phyloP scores from a whole-genome alignment of 64 coral and sea anemone genomes.

The Acropora yongei region DNA sequence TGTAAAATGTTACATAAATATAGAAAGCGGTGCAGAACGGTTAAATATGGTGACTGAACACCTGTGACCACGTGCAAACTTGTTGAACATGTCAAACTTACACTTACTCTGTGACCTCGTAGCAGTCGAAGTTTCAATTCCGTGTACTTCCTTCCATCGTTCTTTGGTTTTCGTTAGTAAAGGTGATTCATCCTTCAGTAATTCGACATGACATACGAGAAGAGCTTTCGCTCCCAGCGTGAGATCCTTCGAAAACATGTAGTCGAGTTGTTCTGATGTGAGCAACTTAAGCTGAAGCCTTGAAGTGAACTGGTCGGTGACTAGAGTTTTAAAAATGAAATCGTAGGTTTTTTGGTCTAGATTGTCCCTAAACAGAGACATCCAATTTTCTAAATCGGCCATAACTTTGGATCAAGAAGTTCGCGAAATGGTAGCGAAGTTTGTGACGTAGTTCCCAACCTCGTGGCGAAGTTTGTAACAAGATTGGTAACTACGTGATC shows the following conservation, averaged over 20 bases:
- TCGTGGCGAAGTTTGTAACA: neutral
- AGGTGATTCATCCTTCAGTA: neutral
- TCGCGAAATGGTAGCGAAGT: neutral
- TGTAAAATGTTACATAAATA: neutral
- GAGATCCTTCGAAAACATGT: neutral
- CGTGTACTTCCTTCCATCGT: neutral
- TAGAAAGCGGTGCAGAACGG: neutral
- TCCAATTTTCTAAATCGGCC: neutral
- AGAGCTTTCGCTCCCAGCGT: neutral
- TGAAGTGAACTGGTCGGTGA: neutral
- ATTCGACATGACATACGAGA: neutral
- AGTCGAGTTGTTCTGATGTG: neutral
- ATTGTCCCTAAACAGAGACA: neutral
- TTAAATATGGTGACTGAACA: neutral
- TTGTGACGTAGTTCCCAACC: neutral
- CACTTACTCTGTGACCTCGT: neutral
- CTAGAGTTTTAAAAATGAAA: neutral
- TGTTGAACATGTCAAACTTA: neutral
- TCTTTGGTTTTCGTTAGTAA: neutral
- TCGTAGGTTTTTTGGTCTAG: neutral
- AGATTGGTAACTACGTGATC: neutral
- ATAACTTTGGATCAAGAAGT: neutral
- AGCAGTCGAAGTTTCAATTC: neutral
- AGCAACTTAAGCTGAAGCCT: neutral
- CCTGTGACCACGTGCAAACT: neutral